phyloP scores from a whole-genome alignment of 2,888 invertebrate genomes.

The Acanthococcus lagerstroemiae region DNA sequence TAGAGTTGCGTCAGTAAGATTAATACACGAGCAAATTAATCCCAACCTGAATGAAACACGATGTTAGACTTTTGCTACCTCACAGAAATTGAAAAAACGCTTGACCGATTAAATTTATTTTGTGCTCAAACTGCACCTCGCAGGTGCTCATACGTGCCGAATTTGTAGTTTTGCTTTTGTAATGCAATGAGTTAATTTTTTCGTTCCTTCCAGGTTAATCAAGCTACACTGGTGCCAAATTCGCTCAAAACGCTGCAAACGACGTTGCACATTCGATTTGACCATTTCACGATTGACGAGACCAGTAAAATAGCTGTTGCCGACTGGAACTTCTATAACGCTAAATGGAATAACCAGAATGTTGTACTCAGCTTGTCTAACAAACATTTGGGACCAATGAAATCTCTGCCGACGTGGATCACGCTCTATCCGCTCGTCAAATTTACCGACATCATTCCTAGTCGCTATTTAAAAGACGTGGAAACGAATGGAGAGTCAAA shows the following conservation, averaged over 20 bases:
- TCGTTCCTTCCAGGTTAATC: conserved; percentile 30
- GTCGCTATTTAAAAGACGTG: conserved; percentile 16
- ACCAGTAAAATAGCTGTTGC: conserved; percentile 30
- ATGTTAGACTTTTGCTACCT: too few species aligned
- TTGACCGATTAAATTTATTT: too few species aligned
- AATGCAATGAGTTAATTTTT: not conserved
- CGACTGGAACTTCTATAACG: conserved; percentile 34
- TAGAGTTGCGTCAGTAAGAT: too few species aligned
- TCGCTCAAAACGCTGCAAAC: conserved; percentile 27
- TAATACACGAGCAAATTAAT: too few species aligned
- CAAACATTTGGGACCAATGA: conserved; percentile 8
- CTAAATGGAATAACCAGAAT: conserved; percentile 32
- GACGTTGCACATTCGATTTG: conserved; percentile 14
- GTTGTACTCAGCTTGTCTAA: conserved; percentile 32
- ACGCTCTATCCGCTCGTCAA: conserved; percentile 30
- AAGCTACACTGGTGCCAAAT: conserved; percentile 31
- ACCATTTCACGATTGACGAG: conserved; percentile 33
- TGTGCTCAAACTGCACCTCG: too few species aligned
- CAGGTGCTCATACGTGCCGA: too few species aligned
- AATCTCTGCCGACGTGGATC: conserved; percentile 12
- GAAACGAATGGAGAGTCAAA: not conserved
- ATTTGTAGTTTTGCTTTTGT: not conserved
- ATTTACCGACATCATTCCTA: conserved; percentile 32
- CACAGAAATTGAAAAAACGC: too few species aligned
- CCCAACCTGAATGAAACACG: too few species aligned